Evolutionary conservation across 2,888 invertebrate genomes (phyloP).

Genomic region (Lepidonotus clava): DNA sequence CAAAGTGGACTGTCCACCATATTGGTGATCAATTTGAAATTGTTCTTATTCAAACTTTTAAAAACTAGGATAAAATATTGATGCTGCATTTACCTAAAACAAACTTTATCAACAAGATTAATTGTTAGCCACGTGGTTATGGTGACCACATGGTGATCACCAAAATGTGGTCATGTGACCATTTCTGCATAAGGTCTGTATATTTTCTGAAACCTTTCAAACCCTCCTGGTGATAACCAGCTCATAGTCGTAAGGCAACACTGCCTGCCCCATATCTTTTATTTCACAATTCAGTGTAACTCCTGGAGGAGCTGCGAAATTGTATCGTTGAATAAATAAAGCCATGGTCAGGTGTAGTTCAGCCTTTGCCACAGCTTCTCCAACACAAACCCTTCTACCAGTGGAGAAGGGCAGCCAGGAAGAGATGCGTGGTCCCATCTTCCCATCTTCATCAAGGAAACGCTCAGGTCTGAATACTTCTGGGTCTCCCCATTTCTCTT

Average conservation of each 20-base stretch:
- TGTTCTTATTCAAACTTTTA: no score
- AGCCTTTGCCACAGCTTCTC: conserved; percentile 70
- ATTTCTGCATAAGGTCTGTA: no score
- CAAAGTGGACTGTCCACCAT: no score
- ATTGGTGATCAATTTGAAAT: no score
- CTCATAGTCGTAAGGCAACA: conserved; percentile 2
- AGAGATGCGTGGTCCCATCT: conserved; percentile 67
- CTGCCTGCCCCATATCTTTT: background rate
- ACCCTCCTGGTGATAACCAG: background rate
- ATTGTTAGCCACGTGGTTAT: no score
- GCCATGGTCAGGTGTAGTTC: conserved; percentile 69
- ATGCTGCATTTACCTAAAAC: no score
- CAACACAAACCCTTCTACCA: conserved; percentile 72
- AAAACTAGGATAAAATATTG: no score
- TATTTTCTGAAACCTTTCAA: no score
- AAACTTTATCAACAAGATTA: no score
- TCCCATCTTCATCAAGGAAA: conserved; percentile 69
- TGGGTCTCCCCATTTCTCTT: conserved; percentile 69
- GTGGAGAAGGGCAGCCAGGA: conserved; percentile 73
- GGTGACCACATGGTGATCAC: no score
- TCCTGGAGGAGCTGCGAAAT: conserved; percentile 64
- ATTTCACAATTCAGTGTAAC: background rate
- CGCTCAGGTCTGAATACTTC: conserved; percentile 70
- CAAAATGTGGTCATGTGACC: no score
- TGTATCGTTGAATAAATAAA: conserved; percentile 65